These are phyloP conservation scores for Palythoa grandis DNA, from an alignment of 92 coral and sea anemone species.

Conservation along the genomic window DNA sequence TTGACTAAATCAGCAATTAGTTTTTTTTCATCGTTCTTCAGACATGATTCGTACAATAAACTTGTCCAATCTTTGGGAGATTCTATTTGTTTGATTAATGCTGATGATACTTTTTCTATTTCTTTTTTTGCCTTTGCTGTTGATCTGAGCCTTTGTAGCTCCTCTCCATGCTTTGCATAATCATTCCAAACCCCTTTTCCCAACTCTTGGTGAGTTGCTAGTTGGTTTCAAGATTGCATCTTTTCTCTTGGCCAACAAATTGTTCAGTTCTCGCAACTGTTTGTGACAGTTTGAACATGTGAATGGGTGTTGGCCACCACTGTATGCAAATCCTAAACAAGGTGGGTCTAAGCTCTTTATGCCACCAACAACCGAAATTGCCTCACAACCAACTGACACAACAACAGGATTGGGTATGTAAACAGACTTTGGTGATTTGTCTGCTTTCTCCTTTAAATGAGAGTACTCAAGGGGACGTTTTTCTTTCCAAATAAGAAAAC, in stretches of 20 bases:
- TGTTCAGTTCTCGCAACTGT: conserved; percentile 31
- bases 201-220: background rate
- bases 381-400: conserved; percentile 19
- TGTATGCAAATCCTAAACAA: conserved; percentile 36
- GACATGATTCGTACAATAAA: conserved; percentile 27
- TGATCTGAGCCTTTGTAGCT: conserved; percentile 15
- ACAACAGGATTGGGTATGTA: conserved; percentile 25
- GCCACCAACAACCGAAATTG: conserved; percentile 35
- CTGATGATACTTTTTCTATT: background rate
- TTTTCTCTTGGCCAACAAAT: conserved; percentile 10
- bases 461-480: conserved; percentile 34
- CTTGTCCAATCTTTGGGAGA: conserved; percentile 38
- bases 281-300: conserved; percentile 39
- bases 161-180: conserved; percentile 46
- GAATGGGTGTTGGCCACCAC: conserved; percentile 30
- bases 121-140: conserved; percentile 17
- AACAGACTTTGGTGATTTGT: conserved; percentile 18
- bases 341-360: conserved; percentile 54
- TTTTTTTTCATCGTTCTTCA: conserved; percentile 29
- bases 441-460: conserved; percentile 6
- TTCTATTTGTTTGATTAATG: conserved; percentile 4
- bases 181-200: conserved; percentile 29
- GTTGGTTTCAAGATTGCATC: conserved; percentile 5
- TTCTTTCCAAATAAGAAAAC: conserved; percentile 28
- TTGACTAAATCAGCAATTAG: conserved; percentile 13